Evolutionary conservation across 1,140 invertebrate genomes (phyloP).

Genomic region (Leptinotarsa texana): DNA sequence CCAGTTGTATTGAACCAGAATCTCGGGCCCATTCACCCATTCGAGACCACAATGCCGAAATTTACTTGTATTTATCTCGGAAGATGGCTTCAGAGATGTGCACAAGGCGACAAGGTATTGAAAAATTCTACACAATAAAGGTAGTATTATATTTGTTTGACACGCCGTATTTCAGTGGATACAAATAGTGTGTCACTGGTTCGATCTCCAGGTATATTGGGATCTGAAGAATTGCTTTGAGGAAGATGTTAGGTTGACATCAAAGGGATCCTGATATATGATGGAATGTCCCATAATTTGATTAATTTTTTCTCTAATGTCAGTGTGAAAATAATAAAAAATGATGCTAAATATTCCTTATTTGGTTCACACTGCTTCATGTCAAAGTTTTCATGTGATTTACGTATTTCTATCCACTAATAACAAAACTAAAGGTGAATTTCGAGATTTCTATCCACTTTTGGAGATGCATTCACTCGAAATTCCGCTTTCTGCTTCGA

Average conservation of each 20-base stretch:
- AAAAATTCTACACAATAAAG: constrained; percentile 21
- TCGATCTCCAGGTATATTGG: not conserved
- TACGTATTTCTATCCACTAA: not conserved
- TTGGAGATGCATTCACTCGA: too few relatives aligned
- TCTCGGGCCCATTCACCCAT: constrained; percentile 20
- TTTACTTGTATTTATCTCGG: constrained; percentile 28
- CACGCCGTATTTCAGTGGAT: constrained; percentile 17
- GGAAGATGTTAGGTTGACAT: not conserved
- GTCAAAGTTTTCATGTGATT: not conserved
- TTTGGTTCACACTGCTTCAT: too few relatives aligned
- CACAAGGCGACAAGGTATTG: constrained; percentile 17
- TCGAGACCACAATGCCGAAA: constrained; percentile 20
- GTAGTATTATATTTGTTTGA: constrained; percentile 22
- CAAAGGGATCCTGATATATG: not conserved
- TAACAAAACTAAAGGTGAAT: not conserved
- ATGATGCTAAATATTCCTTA: too few relatives aligned
- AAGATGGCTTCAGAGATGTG: constrained; percentile 13
- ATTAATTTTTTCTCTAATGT: not conserved
- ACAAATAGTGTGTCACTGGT: constrained; percentile 7
- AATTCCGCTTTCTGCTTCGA: too few relatives aligned
- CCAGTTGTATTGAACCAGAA: constrained; percentile 19
- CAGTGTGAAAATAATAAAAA: too few relatives aligned
- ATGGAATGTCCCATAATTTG: not conserved
- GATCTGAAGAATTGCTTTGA: not conserved
- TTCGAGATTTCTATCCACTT: not conserved